These are phyloP conservation scores for Mustela nigripes DNA, from an alignment of 2,113 vertebrate genomes.

Conservation along the genomic window DNA sequence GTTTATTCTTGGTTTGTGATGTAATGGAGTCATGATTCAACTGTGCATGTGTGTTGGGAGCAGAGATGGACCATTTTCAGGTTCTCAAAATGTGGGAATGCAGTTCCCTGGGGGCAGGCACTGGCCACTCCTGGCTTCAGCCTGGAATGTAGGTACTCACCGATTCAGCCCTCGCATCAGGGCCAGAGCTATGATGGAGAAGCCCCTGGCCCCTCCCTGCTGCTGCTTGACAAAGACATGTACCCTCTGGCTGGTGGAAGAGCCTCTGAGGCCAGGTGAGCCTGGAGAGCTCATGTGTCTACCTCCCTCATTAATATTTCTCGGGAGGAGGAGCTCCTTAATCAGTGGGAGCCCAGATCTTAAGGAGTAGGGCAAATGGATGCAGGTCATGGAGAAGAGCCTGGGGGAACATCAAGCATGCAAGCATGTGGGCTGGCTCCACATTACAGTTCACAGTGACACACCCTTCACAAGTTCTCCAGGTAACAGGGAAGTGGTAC, in stretches of 20 bases:
- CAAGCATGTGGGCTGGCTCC: neutral
- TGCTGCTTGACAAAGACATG: neutral
- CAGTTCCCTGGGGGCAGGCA: neutral
- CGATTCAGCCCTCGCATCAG: neutral
- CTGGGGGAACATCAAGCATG: neutral
- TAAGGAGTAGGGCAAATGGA: neutral
- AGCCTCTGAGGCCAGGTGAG: neutral
- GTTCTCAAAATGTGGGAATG: neutral
- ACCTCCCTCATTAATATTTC: neutral
- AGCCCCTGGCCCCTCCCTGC: neutral
- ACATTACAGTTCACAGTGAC: neutral
- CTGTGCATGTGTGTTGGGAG: neutral
- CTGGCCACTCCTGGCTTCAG: neutral
- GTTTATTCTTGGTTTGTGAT: neutral
- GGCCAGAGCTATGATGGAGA: neutral
- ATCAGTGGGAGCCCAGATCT: neutral
- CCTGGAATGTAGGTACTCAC: neutral
- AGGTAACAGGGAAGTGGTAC: neutral
- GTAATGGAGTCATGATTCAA: neutral
- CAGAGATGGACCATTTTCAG: neutral
- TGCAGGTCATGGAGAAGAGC: neutral
- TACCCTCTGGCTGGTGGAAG: neutral
- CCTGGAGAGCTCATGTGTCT: neutral
- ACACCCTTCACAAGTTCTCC: neutral
- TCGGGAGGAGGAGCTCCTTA: neutral